A percentile compares a stretch with the other conserved stretches of the same genome.
These are phyloP conservation scores for Trematomus loennbergii DNA, from an alignment of 2,113 vertebrate species.

Conservation along the genomic window DNA sequence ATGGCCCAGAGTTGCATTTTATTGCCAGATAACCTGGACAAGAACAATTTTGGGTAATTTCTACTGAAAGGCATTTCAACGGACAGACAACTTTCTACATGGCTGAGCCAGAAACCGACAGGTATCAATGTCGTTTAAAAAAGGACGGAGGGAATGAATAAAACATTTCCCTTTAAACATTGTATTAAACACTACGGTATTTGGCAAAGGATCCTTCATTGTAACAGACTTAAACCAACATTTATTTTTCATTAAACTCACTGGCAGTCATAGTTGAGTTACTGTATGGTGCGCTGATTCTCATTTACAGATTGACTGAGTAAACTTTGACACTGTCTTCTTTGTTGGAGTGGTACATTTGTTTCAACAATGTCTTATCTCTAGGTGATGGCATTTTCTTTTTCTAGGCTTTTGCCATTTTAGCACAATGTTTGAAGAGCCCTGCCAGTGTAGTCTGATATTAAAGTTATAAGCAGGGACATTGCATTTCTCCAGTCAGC, in stretches of 20 bases:
- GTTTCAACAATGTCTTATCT: conserved; percentile 63
- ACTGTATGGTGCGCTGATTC: conserved; percentile 38
- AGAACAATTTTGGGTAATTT: conserved; percentile 71
- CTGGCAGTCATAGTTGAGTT: conserved; percentile 51
- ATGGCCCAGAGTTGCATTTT: conserved; percentile 68
- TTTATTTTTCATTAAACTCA: conserved; percentile 73
- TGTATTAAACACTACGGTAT: conserved; percentile 16
- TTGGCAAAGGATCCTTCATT: conserved; percentile 51
- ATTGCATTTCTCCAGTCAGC: conserved; percentile 43
- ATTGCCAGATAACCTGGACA: conserved; percentile 72
- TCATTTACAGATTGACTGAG: conserved; percentile 61
- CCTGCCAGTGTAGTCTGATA: conserved; percentile 2
- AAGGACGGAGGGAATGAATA: not conserved
- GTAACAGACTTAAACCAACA: conserved; percentile 66
- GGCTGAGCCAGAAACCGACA: conserved; percentile 34
- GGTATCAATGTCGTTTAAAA: conserved; percentile 15
- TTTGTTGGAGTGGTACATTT: conserved; percentile 53
- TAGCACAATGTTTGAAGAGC: conserved; percentile 43
- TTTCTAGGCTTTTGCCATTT: conserved; percentile 21
- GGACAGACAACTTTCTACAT: conserved; percentile 39
- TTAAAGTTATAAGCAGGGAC: conserved; percentile 21
- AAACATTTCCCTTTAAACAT: conserved; percentile 38
- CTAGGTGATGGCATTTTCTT: conserved; percentile 30
- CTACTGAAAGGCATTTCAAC: conserved; percentile 55
- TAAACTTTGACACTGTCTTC: conserved; percentile 62